phyloP scores from a whole-genome alignment of 1,140 invertebrate species.

The Platyscapa corneri region DNA sequence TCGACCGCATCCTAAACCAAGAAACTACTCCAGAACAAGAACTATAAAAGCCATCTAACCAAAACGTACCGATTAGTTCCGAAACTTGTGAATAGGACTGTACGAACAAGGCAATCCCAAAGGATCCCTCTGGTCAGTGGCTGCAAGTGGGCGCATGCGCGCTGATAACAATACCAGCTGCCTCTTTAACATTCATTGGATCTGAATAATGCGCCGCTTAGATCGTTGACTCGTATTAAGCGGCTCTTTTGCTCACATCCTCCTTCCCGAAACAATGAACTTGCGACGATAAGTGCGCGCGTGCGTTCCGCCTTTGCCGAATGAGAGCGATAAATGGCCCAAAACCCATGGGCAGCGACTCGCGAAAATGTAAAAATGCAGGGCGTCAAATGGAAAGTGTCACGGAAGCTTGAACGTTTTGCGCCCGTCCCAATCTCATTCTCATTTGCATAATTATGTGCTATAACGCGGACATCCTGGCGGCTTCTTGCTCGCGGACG shows the following conservation, averaged over 20 bases:
- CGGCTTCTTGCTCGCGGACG: too few relatives aligned
- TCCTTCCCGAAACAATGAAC: background rate
- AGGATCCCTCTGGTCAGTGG: background rate
- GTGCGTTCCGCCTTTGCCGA: background rate
- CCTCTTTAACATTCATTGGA: conserved; percentile 18
- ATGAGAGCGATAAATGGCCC: too few relatives aligned
- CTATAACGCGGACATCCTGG: background rate
- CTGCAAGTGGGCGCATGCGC: background rate
- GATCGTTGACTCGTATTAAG: background rate
- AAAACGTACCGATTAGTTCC: background rate
- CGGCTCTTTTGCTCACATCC: background rate
- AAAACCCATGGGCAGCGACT: background rate
- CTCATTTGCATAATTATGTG: conserved; percentile 22
- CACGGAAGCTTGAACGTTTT: conserved; percentile 2
- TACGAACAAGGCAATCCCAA: background rate
- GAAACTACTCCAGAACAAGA: background rate
- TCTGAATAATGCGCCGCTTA: background rate
- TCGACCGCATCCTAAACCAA: background rate
- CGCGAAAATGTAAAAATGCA: background rate
- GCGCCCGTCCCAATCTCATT: too few relatives aligned
- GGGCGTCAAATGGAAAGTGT: conserved; percentile 8
- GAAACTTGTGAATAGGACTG: conserved; percentile 1
- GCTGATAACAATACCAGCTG: background rate
- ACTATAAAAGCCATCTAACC: background rate
- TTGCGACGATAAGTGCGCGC: background rate